These are phyloP conservation scores for Chelonus formosanus DNA, from an alignment of 2,888 invertebrate genomes.

Conservation along the genomic window DNA sequence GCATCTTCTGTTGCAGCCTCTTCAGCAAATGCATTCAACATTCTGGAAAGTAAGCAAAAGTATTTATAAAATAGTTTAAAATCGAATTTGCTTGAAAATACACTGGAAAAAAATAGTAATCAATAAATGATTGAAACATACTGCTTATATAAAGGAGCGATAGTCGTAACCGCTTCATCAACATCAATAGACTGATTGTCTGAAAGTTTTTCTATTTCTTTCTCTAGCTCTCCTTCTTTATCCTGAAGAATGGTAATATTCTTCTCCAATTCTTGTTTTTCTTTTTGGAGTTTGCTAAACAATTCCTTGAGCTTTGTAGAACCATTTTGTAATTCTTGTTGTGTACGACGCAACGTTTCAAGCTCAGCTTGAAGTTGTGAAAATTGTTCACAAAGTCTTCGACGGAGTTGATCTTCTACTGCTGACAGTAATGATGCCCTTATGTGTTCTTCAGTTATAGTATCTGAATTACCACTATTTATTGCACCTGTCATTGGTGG, in stretches of 20 bases:
- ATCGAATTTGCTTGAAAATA: background rate
- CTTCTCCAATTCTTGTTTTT: slow-evolving; percentile 83
- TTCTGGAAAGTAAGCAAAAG: slow-evolving; percentile 67
- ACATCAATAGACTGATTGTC: slow-evolving; percentile 87
- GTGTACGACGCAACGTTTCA: slow-evolving; percentile 86
- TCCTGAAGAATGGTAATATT: slow-evolving; percentile 85
- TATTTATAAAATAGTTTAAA: slow-evolving; percentile 6
- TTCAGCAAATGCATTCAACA: slow-evolving; percentile 93
- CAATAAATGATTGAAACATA: slow-evolving; percentile 64
- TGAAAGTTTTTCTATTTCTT: slow-evolving; percentile 78
- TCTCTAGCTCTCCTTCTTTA: slow-evolving; percentile 86
- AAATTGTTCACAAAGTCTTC: slow-evolving; percentile 87
- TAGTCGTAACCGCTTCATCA: slow-evolving; percentile 96
- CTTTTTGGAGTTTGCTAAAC: slow-evolving; percentile 78
- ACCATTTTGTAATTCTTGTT: slow-evolving; percentile 86
- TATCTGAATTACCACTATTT: slow-evolving; percentile 72
- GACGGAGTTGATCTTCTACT: slow-evolving; percentile 91
- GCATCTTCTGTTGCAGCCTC: slow-evolving; percentile 99
- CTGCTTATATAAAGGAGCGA: slow-evolving; percentile 96
- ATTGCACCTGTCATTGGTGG: slow-evolving; percentile 61
- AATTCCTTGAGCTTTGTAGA: slow-evolving; percentile 84
- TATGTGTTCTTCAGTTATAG: slow-evolving; percentile 96
- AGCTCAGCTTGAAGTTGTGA: slow-evolving; percentile 92
- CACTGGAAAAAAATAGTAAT: slow-evolving; percentile 5
- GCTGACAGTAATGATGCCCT: slow-evolving; percentile 92